Conservation (phyloP, 2,797 vertebrate genomes). For the Enteromius treurensis region DNA sequence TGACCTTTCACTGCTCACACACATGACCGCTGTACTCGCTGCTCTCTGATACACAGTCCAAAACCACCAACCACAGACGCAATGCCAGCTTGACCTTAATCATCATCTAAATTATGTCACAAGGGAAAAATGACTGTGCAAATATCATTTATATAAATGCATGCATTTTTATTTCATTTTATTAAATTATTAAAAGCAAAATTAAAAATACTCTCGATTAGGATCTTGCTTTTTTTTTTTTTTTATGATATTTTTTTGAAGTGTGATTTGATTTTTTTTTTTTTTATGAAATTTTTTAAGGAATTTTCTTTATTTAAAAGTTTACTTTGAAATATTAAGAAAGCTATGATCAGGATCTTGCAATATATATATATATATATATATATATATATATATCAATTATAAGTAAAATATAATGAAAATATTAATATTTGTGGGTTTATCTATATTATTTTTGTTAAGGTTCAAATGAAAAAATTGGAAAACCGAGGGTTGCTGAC, state of each 20-base stretch:
- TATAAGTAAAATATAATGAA: too few species aligned
- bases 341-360: too few species aligned
- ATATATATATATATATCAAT: too few species aligned
- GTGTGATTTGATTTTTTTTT: neutral
- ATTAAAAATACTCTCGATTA: too few species aligned
- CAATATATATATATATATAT: too few species aligned
- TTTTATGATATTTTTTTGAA: too few species aligned
- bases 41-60: neutral
- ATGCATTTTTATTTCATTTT: neutral
- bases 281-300: too few species aligned
- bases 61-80: neutral
- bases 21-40: neutral
- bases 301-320: too few species aligned
- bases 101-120: neutral
- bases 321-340: too few species aligned
- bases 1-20: neutral
- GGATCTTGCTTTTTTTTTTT: too few species aligned
- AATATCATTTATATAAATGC: neutral
- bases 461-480: neutral
- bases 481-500: neutral
- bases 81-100: neutral
- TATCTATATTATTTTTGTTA: neutral
- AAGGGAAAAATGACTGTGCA: neutral
- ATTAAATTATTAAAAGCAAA: neutral
- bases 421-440: too few species aligned